Evolutionary conservation across 2,113 vertebrate genomes (phyloP).

Genomic region (Seriola aureovittata): DNA sequence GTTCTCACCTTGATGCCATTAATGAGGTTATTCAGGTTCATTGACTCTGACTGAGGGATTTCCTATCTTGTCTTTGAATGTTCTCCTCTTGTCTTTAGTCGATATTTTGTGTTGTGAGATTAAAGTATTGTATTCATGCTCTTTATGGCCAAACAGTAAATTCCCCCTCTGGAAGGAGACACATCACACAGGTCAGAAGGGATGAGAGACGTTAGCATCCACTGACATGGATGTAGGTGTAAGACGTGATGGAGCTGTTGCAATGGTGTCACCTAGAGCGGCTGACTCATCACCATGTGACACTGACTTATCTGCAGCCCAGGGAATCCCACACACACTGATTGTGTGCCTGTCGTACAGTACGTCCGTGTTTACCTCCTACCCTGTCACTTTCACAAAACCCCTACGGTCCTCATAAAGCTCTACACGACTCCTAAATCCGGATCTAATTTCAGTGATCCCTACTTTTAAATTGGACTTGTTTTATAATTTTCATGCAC

Average conservation of each 20-base stretch:
- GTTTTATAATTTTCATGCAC: constrained; percentile 36
- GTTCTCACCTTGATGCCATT: background rate
- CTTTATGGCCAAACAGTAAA: background rate
- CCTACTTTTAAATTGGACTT: constrained; percentile 1
- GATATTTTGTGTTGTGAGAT: background rate
- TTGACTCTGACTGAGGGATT: background rate
- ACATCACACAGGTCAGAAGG: background rate
- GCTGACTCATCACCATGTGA: constrained; percentile 34
- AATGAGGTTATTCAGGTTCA: background rate
- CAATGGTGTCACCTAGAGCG: constrained; percentile 24
- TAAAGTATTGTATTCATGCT: no score
- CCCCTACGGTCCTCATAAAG: background rate
- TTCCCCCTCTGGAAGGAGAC: background rate
- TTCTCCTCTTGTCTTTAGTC: no score
- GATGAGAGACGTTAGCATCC: background rate
- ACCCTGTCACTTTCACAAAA: background rate
- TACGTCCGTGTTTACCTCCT: background rate
- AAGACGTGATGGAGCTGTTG: constrained; percentile 8
- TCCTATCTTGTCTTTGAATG: background rate
- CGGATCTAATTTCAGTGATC: background rate
- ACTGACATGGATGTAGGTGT: background rate
- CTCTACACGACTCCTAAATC: background rate
- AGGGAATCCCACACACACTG: constrained; percentile 15
- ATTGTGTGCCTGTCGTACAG: background rate
- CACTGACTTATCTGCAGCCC: background rate